Evolutionary conservation across 2,888 invertebrate genomes (phyloP).

Genomic region (Caenorhabditis auriculariae): DNA sequence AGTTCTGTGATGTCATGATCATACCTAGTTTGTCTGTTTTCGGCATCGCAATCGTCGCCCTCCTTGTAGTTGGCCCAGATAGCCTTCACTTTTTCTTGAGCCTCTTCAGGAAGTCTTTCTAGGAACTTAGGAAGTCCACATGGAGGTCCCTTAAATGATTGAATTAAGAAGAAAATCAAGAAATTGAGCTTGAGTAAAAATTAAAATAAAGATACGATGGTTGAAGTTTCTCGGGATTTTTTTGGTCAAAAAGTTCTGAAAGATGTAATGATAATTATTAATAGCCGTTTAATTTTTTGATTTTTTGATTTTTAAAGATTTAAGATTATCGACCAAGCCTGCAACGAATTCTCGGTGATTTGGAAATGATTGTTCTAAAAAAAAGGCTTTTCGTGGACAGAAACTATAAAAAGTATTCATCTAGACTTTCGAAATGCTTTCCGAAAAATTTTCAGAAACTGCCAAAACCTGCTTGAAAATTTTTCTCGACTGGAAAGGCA

Average conservation of each 20-base stretch:
- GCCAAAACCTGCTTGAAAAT: no score
- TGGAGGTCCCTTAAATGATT: constrained; percentile 37
- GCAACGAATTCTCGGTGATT: background rate
- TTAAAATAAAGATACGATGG: no score
- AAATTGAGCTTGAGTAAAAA: no score
- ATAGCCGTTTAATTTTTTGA: background rate
- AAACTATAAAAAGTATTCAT: background rate
- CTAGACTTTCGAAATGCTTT: no score
- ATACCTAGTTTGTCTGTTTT: constrained; percentile 47
- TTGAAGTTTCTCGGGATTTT: background rate
- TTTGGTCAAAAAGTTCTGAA: background rate
- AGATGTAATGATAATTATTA: no score
- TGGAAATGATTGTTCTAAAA: background rate
- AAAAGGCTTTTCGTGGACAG: background rate
- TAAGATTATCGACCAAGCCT: background rate
- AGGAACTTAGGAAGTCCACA: constrained; percentile 52
- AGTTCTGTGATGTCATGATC: background rate
- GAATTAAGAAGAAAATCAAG: background rate
- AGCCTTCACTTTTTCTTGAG: constrained; percentile 44
- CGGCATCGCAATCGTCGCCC: constrained; percentile 45
- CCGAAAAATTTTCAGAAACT: no score
- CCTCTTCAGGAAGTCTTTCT: constrained; percentile 49
- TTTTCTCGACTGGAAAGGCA: background rate
- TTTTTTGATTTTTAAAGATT: no score
- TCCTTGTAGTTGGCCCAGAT: constrained; percentile 58